Base-by-base conservation (phyloP, 1,140 invertebrate species). In the Orussus abietinus region DNA sequence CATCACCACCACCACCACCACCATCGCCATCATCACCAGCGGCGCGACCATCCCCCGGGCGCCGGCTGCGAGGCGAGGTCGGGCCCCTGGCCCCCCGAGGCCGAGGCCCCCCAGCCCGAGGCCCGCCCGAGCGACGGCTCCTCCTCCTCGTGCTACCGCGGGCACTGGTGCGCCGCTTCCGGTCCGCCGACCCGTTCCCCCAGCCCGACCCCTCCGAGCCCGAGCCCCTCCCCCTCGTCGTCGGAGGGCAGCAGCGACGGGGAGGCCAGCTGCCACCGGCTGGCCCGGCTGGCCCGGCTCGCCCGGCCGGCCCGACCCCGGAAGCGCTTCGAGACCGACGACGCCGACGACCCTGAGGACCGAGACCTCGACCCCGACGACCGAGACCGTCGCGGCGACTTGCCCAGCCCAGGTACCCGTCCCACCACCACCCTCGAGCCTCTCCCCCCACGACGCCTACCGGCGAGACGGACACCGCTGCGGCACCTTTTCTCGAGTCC, bases 401-500 rank as follows among this genome's bases (percentile, higher is more conserved):
- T 72, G 62, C 65, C 66, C 38, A 72, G 66, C 69, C 68, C 70
- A 73, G 69, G 68, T 71, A 72, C 55, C 65, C 59, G 47, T 66
- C 59, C 59, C 59, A 55, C 47, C 59, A 64, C 57, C 59, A 57
- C 53, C 62, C 53, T 56, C 53, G 9, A 15, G 34, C 13, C 34
- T n/a, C 10, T n/a, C 34, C 18, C 34, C 15, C 21, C 34, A 10
- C 17, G 17, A 12, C n/a, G n/a, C n/a, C n/a, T n/a, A n/a, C n/a
- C n/a, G n/a, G n/a, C n/a, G n/a, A n/a, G n/a, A n/a, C n/a, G n/a
- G n/a, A n/a, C n/a, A n/a, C n/a, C n/a, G n/a, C n/a, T n/a, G n/a
- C n/a, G n/a, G n/a, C n/a, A n/a, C n/a, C n/a, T n/a, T n/a, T n/a
- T n/a, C n/a, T n/a, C n/a, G n/a, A n/a, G n/a, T n/a, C n/a, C n/a